A percentile compares a stretch with the other conserved stretches of the same genome.
phyloP scores from a whole-genome alignment of 2,888 invertebrate genomes.

The Tachina fera region DNA sequence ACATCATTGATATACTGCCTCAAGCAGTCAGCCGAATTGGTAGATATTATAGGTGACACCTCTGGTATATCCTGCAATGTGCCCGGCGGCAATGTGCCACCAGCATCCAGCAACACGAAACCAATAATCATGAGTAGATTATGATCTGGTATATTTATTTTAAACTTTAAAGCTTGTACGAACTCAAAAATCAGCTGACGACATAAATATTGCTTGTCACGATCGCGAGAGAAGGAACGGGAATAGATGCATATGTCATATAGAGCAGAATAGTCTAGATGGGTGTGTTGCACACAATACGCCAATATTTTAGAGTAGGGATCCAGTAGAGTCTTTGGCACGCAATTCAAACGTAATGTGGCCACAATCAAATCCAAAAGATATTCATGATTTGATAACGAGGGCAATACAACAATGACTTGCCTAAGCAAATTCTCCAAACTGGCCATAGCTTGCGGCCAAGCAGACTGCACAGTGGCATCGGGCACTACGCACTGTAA shows the following conservation, averaged over 20 bases:
- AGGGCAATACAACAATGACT: constrained; percentile 87
- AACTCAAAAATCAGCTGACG: constrained; percentile 96
- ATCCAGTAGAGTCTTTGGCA: constrained; percentile 89
- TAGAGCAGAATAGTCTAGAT: constrained; percentile 90
- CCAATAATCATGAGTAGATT: constrained; percentile 96
- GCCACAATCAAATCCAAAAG: constrained; percentile 90
- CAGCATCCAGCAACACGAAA: constrained; percentile 94
- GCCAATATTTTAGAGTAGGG: constrained; percentile 97
- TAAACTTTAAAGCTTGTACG: constrained; percentile 97
- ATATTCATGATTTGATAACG: constrained; percentile 88
- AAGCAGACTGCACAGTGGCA: constrained; percentile 88
- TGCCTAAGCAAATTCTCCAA: constrained; percentile 94
- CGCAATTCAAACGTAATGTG: constrained; percentile 92
- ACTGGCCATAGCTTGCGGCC: constrained; percentile 92
- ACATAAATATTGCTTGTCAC: constrained; percentile 96
- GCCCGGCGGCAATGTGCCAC: constrained; percentile 92
- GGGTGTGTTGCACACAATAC: constrained; percentile 94
- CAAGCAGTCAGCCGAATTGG: constrained; percentile 97
- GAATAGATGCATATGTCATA: constrained; percentile 95
- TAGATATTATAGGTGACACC: constrained; percentile 84
- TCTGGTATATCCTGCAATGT: constrained; percentile 86
- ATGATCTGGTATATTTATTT: constrained; percentile 95
- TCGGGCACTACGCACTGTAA: constrained; percentile 95
- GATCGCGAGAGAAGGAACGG: constrained; percentile 93
- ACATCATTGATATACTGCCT: constrained; percentile 95